These are phyloP conservation scores for Andrena dorsata DNA, from an alignment of 2,888 invertebrate species.

Conservation along the genomic window DNA sequence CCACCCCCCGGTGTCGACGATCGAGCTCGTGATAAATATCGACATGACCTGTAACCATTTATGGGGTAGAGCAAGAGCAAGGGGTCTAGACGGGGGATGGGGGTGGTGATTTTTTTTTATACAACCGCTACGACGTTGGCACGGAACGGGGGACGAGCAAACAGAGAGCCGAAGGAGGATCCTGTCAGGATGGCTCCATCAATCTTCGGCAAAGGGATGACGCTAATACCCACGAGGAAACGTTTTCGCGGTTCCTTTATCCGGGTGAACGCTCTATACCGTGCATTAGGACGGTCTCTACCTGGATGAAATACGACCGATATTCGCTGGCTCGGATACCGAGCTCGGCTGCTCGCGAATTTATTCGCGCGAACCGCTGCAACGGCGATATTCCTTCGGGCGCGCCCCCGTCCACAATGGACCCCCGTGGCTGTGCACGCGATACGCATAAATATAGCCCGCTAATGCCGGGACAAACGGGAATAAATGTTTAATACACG, in stretches of 20 bases:
- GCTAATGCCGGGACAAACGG: conserved; percentile 37
- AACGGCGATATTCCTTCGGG: conserved; percentile 10
- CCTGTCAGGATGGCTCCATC: conserved; percentile 79
- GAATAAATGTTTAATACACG: conserved; percentile 56
- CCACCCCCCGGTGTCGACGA: conserved; percentile 16
- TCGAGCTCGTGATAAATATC: conserved; percentile 71
- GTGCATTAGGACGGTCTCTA: conserved; percentile 67
- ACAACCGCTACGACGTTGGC: conserved; percentile 37
- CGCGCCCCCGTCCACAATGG: background rate
- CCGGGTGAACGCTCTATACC: conserved; percentile 61
- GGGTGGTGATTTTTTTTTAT: conserved; percentile 61
- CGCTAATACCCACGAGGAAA: conserved; percentile 80
- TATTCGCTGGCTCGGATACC: conserved; percentile 38
- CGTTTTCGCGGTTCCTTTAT: conserved; percentile 75
- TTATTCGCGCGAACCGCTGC: conserved; percentile 29
- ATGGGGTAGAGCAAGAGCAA: conserved; percentile 38
- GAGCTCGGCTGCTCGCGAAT: conserved; percentile 20
- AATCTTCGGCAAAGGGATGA: conserved; percentile 83
- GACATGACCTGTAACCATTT: conserved; percentile 67
- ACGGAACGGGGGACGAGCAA: conserved; percentile 38
- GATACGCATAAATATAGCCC: conserved; percentile 33
- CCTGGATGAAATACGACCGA: conserved; percentile 68
- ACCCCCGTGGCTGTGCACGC: background rate
- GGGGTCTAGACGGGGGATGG: conserved; percentile 26
- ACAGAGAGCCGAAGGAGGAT: conserved; percentile 56